Percentiles rank a stretch among this genome's conserved stretches.
Conservation (phyloP, 2,113 vertebrate species). For the Melanocharis versteri region DNA sequence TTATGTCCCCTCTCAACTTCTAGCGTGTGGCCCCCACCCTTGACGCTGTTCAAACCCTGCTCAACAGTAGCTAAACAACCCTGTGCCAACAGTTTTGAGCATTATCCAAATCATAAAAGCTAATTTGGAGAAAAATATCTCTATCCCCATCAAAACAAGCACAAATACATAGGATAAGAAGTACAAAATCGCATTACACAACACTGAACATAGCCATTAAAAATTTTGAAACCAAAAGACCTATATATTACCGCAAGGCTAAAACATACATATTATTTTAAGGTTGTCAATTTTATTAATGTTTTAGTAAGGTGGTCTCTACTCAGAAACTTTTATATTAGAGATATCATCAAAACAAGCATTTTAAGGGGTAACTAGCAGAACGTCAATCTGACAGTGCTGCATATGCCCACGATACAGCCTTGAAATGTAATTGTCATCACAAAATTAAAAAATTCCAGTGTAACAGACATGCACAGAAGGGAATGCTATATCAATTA, state of each 20-base stretch:
- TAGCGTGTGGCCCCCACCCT: background rate
- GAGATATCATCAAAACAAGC: background rate
- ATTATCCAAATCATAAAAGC: background rate
- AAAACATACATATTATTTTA: background rate
- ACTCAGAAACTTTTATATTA: background rate
- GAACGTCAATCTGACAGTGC: background rate
- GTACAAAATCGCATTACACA: background rate
- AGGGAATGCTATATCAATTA: background rate
- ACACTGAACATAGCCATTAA: background rate
- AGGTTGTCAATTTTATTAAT: background rate
- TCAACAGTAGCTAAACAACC: background rate
- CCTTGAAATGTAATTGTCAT: background rate
- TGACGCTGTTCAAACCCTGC: background rate
- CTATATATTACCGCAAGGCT: background rate
- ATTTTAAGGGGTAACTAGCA: background rate
- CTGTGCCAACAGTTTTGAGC: background rate
- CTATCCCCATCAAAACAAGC: background rate
- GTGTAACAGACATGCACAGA: background rate
- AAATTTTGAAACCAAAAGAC: background rate
- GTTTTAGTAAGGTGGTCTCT: background rate
- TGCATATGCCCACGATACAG: background rate
- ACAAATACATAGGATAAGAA: background rate
- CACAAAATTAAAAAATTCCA: background rate
- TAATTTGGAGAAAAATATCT: background rate
- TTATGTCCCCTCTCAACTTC: background rate